Conservation (phyloP, 2,888 invertebrate species). For the Drosophila imparisetae region DNA sequence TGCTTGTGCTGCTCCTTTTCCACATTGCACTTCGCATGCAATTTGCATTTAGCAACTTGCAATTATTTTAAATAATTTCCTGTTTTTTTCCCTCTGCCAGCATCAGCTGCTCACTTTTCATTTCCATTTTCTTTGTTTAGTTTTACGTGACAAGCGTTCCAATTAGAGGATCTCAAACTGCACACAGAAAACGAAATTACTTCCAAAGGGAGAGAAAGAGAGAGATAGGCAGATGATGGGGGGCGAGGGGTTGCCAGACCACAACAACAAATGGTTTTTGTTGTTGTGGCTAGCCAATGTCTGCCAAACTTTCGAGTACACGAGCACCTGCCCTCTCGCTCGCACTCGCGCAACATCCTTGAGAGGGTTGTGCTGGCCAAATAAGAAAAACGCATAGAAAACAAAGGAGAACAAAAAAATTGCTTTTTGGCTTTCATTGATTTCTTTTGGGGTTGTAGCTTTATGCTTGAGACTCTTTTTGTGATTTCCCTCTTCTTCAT, state of each 20-base stretch:
- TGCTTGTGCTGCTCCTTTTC: not conserved
- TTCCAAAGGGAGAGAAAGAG: not conserved
- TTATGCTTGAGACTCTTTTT: slow-evolving; percentile 11
- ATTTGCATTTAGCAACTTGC: slow-evolving; percentile 55
- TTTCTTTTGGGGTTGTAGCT: slow-evolving; percentile 56
- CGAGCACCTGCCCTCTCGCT: slow-evolving; percentile 2
- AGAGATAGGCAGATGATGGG: not conserved
- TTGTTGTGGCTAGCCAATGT: slow-evolving; percentile 60
- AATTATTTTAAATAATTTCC: slow-evolving; percentile 77
- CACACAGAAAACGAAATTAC: slow-evolving; percentile 49
- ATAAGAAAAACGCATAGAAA: slow-evolving; percentile 23
- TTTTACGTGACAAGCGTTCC: slow-evolving; percentile 64
- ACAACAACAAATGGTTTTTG: slow-evolving; percentile 57
- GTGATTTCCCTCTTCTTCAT: slow-evolving; percentile 6
- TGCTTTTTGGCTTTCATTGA: slow-evolving; percentile 59
- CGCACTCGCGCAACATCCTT: slow-evolving; percentile 7
- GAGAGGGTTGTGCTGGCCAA: slow-evolving; percentile 58
- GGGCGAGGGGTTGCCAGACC: slow-evolving; percentile 28
- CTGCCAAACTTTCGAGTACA: slow-evolving; percentile 25
- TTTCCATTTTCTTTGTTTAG: slow-evolving; percentile 54
- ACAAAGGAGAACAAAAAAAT: slow-evolving; percentile 16
- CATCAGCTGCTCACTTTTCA: slow-evolving; percentile 48
- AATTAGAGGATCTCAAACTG: slow-evolving; percentile 57
- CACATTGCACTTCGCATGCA: slow-evolving; percentile 14
- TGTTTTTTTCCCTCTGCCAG: slow-evolving; percentile 43